Conservation (phyloP, 1,140 invertebrate genomes). For the Araneus ventricosus region DNA sequence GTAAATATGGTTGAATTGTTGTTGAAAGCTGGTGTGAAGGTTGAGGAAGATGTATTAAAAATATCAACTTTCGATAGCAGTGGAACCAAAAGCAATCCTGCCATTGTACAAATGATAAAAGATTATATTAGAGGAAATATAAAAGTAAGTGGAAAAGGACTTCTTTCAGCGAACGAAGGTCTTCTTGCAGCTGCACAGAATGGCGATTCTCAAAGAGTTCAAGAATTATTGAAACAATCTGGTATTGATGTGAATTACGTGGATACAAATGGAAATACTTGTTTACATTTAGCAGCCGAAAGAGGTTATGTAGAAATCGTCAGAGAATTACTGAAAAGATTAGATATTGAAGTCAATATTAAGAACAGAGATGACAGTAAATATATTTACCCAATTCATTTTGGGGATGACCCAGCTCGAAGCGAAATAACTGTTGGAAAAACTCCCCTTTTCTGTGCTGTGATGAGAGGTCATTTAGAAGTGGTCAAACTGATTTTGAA, state of each 20-base stretch:
- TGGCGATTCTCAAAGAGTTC: neutral
- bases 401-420: neutral
- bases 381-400: neutral
- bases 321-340: too few relatives aligned
- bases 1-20: neutral
- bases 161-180: neutral
- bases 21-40: too few relatives aligned
- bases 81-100: too few relatives aligned
- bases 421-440: neutral
- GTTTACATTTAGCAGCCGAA: neutral
- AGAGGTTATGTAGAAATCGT: neutral
- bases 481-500: neutral
- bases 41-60: too few relatives aligned
- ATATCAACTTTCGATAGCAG: neutral
- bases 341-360: neutral
- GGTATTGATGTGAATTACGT: neutral
- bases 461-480: neutral
- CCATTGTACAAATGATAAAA: neutral
- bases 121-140: neutral
- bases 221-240: neutral
- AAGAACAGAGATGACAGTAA: neutral
- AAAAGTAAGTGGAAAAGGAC: neutral
- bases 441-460: neutral
- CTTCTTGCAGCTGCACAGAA: neutral
- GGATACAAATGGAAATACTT: neutral